phyloP scores from a whole-genome alignment of 2,113 vertebrate genomes.

The Pseudopodoces humilis region DNA sequence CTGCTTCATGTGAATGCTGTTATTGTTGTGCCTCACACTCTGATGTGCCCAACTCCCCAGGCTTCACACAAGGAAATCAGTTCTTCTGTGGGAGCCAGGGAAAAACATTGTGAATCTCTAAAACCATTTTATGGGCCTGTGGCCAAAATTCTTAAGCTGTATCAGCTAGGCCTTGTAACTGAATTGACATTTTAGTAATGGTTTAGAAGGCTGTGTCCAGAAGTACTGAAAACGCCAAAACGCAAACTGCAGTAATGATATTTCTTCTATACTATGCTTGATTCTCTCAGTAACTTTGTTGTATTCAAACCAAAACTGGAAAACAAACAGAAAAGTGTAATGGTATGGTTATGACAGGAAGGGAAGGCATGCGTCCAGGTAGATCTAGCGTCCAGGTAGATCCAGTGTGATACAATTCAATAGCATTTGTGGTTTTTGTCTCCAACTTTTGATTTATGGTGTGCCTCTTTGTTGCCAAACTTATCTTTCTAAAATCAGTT shows the following conservation, averaged over 20 bases:
- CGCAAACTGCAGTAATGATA: not conserved
- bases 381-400: not conserved
- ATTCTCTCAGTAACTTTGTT: not conserved
- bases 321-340: not conserved
- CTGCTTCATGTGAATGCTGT: not conserved
- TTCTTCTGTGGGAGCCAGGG: not conserved
- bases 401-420: not conserved
- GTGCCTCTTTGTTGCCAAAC: not conserved
- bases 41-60: not conserved
- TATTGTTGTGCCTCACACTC: not conserved
- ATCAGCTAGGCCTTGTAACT: not conserved
- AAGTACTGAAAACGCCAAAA: not conserved
- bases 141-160: not conserved
- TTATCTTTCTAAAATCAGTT: not conserved
- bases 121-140: not conserved
- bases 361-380: not conserved
- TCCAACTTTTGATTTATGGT: not conserved
- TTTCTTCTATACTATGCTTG: not conserved
- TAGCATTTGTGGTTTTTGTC: not conserved
- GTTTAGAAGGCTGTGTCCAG: not conserved
- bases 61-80: accelerated
- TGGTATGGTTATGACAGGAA: not conserved
- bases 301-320: not conserved
- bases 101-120: not conserved
- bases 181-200: not conserved